These are phyloP conservation scores for Metalampra italica DNA, from an alignment of 2,888 invertebrate genomes.

Conservation along the genomic window DNA sequence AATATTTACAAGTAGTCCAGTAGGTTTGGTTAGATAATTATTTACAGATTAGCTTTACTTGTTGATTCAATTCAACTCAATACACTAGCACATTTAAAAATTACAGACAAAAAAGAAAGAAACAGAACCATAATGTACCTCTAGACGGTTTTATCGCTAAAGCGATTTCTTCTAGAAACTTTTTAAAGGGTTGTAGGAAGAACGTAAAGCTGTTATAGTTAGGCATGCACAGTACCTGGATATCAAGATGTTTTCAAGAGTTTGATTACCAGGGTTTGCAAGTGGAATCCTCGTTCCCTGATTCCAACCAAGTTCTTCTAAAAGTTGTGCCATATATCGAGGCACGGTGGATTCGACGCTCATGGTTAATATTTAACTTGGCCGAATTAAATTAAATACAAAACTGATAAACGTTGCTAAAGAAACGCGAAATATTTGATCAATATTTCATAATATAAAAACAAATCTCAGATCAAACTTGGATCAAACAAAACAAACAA, in stretches of 20 bases:
- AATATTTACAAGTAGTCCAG: no score
- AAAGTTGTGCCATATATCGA: constrained; percentile 78
- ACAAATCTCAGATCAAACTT: constrained; percentile 8
- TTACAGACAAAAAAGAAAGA: no score
- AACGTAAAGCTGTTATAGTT: no score
- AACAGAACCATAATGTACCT: no score
- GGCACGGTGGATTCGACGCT: constrained; percentile 41
- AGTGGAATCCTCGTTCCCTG: constrained; percentile 89
- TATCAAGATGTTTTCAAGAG: constrained; percentile 53
- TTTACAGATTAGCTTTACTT: no score
- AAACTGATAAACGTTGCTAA: constrained; percentile 19
- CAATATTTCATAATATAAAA: constrained; percentile 29
- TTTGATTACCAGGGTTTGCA: constrained; percentile 85
- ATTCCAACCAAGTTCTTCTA: constrained; percentile 85
- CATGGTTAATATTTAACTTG: constrained; percentile 29
- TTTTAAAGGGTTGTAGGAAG: no score
- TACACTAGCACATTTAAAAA: no score
- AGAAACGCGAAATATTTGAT: constrained; percentile 20
- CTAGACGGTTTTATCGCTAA: no score
- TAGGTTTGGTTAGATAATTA: no score
- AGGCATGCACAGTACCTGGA: constrained; percentile 41
- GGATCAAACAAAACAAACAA: constrained; percentile 15
- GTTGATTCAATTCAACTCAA: no score
- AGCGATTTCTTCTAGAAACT: no score
- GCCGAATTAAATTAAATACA: constrained; percentile 10